phyloP scores from a whole-genome alignment of 2,113 vertebrate genomes.

The Alectura lathami region DNA sequence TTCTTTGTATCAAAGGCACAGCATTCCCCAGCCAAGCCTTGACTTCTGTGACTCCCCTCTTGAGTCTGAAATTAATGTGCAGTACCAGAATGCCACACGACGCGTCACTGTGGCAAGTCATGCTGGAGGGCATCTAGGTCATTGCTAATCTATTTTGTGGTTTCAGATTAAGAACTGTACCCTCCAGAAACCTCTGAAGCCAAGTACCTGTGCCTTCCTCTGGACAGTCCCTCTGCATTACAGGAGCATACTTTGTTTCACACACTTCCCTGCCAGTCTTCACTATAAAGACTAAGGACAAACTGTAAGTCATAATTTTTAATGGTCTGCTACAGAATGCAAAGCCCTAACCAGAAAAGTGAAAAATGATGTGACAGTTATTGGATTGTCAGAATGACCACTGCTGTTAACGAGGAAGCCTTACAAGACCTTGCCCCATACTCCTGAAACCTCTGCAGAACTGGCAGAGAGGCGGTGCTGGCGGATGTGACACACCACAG shows the following conservation, averaged over 20 bases:
- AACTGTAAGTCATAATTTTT: neutral
- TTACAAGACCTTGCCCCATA: neutral
- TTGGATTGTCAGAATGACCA: neutral
- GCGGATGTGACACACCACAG: neutral
- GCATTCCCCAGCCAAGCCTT: neutral
- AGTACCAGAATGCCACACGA: neutral
- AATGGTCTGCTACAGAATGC: neutral
- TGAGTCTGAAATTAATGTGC: neutral
- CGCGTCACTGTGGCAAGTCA: neutral
- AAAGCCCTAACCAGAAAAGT: neutral
- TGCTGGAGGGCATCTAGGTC: neutral
- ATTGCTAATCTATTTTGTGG: neutral
- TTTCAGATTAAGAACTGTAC: neutral
- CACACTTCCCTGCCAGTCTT: neutral
- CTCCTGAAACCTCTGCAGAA: neutral
- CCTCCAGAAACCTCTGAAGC: neutral
- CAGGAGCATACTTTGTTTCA: neutral
- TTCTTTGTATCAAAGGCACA: rapidly evolving
- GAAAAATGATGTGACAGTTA: neutral
- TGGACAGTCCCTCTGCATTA: neutral
- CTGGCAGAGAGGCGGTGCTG: neutral
- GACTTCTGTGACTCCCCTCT: neutral
- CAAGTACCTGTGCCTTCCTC: neutral
- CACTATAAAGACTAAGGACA: neutral
- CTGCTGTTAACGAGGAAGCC: neutral